These are phyloP conservation scores for Ormyrus rosae DNA, from an alignment of 2,888 invertebrate genomes.

Conservation along the genomic window DNA sequence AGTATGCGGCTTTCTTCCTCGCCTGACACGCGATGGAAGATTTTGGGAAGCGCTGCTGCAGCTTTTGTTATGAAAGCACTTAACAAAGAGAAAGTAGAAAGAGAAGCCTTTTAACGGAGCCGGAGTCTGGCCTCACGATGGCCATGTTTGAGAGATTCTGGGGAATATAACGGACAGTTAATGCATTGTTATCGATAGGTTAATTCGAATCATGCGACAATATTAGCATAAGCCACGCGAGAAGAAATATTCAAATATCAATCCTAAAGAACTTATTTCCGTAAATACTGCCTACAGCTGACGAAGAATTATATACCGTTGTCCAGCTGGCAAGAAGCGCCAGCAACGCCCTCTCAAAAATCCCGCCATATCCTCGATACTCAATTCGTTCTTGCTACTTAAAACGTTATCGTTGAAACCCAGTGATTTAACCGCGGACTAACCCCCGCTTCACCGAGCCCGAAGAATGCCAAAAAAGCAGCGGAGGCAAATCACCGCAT, in stretches of 20 bases:
- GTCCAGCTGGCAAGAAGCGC: constrained; percentile 6
- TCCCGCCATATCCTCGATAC: constrained; percentile 24
- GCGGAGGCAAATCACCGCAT: constrained; percentile 17
- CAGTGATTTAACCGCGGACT: constrained; percentile 49
- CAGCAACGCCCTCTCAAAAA: constrained; percentile 9
- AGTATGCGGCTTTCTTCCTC: constrained; percentile 2
- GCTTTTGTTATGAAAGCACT: constrained; percentile 4
- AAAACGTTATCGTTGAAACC: constrained; percentile 45
- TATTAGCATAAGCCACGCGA: too few relatives aligned
- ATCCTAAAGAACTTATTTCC: too few relatives aligned
- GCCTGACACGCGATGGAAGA: constrained; percentile 1
- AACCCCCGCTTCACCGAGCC: too few relatives aligned
- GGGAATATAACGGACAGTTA: too few relatives aligned
- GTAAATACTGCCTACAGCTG: too few relatives aligned
- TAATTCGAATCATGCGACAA: too few relatives aligned
- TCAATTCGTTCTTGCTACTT: constrained; percentile 37
- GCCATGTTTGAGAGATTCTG: neutral
- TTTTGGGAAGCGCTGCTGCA: constrained; percentile 8
- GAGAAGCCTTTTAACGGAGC: neutral
- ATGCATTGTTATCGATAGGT: too few relatives aligned
- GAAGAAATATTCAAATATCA: too few relatives aligned
- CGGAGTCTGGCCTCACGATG: neutral
- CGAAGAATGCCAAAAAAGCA: constrained; percentile 14
- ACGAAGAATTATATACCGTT: neutral
- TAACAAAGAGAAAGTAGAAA: neutral